Percentiles rank a stretch among this genome's conserved stretches.
These are phyloP conservation scores for Erebia aethiops DNA, from an alignment of 2,888 invertebrate species.

Conservation along the genomic window DNA sequence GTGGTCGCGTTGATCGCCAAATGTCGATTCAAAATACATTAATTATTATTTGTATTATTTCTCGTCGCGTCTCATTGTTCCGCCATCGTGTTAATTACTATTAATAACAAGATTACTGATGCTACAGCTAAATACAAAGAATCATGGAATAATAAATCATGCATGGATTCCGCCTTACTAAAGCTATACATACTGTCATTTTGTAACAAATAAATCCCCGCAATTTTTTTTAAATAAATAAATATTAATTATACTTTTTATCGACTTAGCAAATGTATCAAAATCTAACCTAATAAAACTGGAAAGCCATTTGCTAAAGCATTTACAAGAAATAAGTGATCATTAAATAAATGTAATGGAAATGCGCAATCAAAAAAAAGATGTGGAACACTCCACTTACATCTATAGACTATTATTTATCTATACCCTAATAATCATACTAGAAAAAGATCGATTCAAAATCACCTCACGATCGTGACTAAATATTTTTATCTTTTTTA, in stretches of 20 bases:
- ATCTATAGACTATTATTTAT: background rate
- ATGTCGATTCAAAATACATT: background rate
- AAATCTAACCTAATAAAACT: conserved; percentile 1
- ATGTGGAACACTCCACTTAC: conserved; percentile 8
- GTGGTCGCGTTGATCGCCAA: too few relatives aligned
- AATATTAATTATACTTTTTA: background rate
- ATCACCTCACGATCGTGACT: background rate
- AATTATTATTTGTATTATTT: background rate
- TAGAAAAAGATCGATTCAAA: background rate
- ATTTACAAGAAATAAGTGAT: background rate
- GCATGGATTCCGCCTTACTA: background rate
- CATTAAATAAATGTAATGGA: background rate
- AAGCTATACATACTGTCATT: background rate
- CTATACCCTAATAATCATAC: background rate
- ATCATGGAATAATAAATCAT: background rate
- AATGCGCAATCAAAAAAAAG: background rate
- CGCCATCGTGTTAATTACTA: background rate
- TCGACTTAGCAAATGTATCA: background rate
- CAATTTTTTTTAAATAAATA: background rate
- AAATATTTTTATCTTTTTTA: too few relatives aligned
- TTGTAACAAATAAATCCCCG: background rate
- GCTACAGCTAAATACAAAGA: conserved; percentile 10
- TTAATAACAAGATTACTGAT: background rate
- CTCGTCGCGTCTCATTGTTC: background rate
- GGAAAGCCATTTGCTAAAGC: conserved; percentile 10